These are phyloP conservation scores for Aselliscus stoliczkanus DNA, from an alignment of 2,797 vertebrate genomes.

Conservation along the genomic window DNA sequence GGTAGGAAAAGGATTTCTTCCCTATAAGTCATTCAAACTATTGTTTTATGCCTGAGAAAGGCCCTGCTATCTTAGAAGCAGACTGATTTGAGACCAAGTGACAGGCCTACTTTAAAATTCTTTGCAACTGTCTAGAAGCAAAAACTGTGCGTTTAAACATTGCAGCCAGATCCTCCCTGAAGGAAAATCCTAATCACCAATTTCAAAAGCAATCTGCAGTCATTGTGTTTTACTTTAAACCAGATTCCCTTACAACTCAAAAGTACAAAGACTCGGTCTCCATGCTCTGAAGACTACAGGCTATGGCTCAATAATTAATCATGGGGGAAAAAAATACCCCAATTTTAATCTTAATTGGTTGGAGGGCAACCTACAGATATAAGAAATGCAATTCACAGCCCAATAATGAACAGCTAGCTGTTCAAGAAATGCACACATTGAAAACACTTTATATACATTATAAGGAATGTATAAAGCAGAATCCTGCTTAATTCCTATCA, in stretches of 20 bases:
- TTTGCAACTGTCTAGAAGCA: conserved; percentile 33
- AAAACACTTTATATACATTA: conserved; percentile 17
- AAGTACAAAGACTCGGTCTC: conserved; percentile 74
- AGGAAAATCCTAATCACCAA: conserved; percentile 70
- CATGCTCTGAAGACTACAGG: conserved; percentile 59
- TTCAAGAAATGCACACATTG: conserved; percentile 20
- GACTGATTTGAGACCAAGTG: conserved; percentile 43
- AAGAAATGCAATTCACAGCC: conserved; percentile 53
- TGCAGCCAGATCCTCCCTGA: conserved; percentile 53
- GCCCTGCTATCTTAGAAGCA: conserved; percentile 40
- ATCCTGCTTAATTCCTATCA: conserved; percentile 43
- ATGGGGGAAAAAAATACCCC: background rate
- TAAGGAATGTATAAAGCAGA: conserved; percentile 16
- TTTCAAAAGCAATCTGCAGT: conserved; percentile 69
- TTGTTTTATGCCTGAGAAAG: conserved; percentile 56
- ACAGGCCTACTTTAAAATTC: conserved; percentile 22
- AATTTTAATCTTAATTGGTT: conserved; percentile 74
- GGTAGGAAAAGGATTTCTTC: conserved; percentile 35
- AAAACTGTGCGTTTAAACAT: conserved; percentile 46
- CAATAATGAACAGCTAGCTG: conserved; percentile 63
- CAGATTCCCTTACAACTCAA: conserved; percentile 59
- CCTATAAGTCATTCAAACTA: conserved; percentile 48
- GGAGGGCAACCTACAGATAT: conserved; percentile 55
- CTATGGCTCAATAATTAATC: conserved; percentile 67
- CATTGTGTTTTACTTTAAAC: conserved; percentile 67